phyloP scores from a whole-genome alignment of 2,113 vertebrate genomes.

The Sardina pilchardus region DNA sequence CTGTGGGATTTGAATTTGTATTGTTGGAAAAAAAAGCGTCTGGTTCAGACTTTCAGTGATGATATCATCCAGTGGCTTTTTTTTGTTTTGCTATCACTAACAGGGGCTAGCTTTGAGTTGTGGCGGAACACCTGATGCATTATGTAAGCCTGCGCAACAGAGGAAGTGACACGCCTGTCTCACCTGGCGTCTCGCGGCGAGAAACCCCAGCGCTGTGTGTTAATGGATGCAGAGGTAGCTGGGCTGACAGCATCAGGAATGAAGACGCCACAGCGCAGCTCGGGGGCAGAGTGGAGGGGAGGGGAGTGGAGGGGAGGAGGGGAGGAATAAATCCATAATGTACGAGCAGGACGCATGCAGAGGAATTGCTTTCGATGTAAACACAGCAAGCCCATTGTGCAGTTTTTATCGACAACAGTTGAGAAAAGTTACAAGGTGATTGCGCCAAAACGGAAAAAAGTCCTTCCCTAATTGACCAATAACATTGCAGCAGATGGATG shows the following conservation, averaged over 20 bases:
- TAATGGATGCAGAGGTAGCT: background rate
- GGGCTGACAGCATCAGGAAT: background rate
- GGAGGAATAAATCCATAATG: constrained; percentile 20
- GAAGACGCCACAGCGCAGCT: background rate
- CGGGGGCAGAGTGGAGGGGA: too few relatives aligned
- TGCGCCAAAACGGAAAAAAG: background rate
- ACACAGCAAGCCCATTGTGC: background rate
- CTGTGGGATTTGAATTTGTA: background rate
- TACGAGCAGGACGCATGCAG: background rate
- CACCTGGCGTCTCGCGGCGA: background rate
- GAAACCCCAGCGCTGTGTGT: background rate
- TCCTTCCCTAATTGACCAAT: background rate
- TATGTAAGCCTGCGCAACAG: background rate
- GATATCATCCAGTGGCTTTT: background rate
- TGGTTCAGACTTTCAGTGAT: background rate
- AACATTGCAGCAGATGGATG: background rate
- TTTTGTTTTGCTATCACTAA: background rate
- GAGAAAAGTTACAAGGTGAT: constrained; percentile 3
- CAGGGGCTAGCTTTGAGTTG: background rate
- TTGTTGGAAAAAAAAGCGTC: background rate
- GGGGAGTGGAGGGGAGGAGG: background rate
- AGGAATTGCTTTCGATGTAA: background rate
- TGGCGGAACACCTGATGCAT: background rate
- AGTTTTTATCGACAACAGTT: constrained; percentile 3
- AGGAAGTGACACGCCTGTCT: background rate